Conservation (phyloP, 2,888 invertebrate genomes). For the Polietes domitor region DNA sequence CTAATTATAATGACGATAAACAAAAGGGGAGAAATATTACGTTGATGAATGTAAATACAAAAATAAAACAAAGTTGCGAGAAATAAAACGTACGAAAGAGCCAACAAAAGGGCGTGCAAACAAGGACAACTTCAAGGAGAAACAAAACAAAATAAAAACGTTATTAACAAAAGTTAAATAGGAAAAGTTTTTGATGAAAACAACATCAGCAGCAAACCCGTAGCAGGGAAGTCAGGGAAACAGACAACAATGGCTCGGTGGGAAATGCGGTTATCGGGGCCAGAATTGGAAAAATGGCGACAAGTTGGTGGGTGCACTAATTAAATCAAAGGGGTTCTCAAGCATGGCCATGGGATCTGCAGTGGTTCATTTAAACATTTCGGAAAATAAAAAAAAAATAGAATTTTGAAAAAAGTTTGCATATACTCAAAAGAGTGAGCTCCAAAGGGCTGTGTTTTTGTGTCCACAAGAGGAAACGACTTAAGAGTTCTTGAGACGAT, state of each 20-base stretch:
- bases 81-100: slow-evolving; percentile 3
- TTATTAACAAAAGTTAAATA: slow-evolving; percentile 36
- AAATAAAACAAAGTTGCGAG: background rate
- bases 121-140: slow-evolving; percentile 23
- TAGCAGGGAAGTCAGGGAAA: background rate
- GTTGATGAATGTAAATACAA: background rate
- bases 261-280: background rate
- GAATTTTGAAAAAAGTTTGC: no score
- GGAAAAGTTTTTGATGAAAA: slow-evolving; percentile 35
- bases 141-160: background rate
- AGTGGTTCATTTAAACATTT: no score
- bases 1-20: slow-evolving; percentile 32
- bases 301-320: background rate
- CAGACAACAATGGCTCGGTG: background rate
- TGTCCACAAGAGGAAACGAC: no score
- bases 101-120: background rate
- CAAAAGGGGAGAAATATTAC: background rate
- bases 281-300: background rate
- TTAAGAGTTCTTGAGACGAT: no score
- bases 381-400: no score
- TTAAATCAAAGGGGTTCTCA: background rate
- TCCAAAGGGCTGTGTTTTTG: no score
- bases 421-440: no score
- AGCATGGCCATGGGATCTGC: no score
- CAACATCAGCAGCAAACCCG: background rate